Evolutionary conservation across 2,888 invertebrate genomes (phyloP), one percentile per base, ranked within the genome.

Genomic region (Apotomis capreana): DNA sequence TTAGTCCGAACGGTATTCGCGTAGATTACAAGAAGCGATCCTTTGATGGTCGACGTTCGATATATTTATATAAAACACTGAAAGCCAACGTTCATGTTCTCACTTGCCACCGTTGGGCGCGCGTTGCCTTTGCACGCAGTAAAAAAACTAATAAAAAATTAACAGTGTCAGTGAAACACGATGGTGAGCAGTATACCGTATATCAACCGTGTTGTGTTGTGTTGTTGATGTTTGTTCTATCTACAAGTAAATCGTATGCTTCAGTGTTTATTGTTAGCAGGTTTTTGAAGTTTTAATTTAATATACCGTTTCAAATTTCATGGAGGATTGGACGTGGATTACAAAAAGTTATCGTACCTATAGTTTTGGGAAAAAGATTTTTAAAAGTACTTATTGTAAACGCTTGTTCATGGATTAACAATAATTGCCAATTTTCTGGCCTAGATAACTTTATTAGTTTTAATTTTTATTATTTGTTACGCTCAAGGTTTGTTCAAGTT

Each of bases 1-100:
- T 61, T 57, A 60, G 61, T 46, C 12, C 4, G 44, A 54, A 52
- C 63, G 57, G 51, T 62, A 60, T 69, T 49, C 63, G 64, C 62
- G 15, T 62, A 71, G 71, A 71, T 71, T 67, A 60, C 54, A 67
- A 67, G 61, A 61, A 70, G 49, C 61, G 10, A 64, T 62, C 36
- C 51, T 70, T 62, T 68, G 52, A 60, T 61, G 58, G 44, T 57
- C 55, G 61, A 5, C 62, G 69, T 46, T 58, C 55, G 59, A 69
- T 73, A 68, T 78, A 79, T 80, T 82, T 79, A 79, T 87, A 88
- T 88, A 88, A 85, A 88, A 82, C 76, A 78, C 70, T 75, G 75
- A 78, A 77, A 75, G 75, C 79, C 70, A 49, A 54, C 26, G 26
- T 76, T 71, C 71, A 68, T 44, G 72, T 74, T 74, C 74, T 77